These are phyloP conservation scores for Cyclura pinguis DNA, from an alignment of 2,797 vertebrate species.

Conservation along the genomic window DNA sequence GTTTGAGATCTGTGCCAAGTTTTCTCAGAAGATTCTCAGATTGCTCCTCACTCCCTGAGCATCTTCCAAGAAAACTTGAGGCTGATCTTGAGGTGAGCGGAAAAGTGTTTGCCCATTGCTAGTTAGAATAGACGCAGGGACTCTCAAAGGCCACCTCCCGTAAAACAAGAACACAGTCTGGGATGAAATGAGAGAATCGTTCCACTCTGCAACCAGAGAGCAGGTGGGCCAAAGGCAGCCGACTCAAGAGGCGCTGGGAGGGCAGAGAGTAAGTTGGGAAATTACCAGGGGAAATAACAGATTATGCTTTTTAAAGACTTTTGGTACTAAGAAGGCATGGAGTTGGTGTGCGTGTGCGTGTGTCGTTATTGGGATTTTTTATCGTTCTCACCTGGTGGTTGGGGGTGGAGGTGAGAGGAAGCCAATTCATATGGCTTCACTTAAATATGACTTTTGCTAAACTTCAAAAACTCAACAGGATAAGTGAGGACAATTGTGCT, in stretches of 20 bases:
- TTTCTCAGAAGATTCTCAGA: no score
- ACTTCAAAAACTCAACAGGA: constrained; percentile 72
- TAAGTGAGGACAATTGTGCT: constrained; percentile 73
- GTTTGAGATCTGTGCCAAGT: no score
- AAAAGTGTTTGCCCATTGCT: no score
- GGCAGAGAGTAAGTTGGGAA: not conserved
- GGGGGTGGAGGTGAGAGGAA: constrained; percentile 66
- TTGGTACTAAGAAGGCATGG: constrained; percentile 66
- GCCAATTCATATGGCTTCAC: constrained; percentile 70
- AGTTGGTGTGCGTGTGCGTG: not conserved
- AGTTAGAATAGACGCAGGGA: no score
- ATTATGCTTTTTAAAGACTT: constrained; percentile 63
- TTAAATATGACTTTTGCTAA: constrained; percentile 74
- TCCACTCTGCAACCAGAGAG: not conserved
- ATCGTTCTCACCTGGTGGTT: constrained; percentile 70
- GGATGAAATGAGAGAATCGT: not conserved
- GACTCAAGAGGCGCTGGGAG: not conserved
- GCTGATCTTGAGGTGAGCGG: no score
- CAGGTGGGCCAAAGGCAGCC: not conserved
- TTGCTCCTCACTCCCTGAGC: no score
- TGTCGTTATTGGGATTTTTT: not conserved
- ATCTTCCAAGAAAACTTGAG: no score
- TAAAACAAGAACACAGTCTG: no score
- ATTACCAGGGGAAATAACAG: not conserved
- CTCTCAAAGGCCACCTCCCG: no score